These are phyloP conservation scores for Nephrocerus scutellatus DNA, from an alignment of 2,888 invertebrate genomes.

Conservation along the genomic window DNA sequence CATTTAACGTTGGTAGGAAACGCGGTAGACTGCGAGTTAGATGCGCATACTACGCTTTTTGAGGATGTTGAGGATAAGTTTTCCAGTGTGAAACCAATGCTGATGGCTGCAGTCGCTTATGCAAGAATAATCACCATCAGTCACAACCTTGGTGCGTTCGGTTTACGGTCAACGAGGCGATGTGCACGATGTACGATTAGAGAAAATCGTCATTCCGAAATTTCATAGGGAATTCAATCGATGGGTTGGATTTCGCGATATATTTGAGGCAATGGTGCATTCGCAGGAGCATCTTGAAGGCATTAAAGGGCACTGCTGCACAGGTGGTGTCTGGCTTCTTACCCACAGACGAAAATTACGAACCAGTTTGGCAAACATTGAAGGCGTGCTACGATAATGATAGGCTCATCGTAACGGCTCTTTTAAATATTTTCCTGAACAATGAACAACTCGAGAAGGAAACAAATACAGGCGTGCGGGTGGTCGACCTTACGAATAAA, in stretches of 20 bases:
- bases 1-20: conserved; percentile 7
- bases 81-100: conserved; percentile 4
- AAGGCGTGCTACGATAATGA: conserved; percentile 4
- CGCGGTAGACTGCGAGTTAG: conserved; percentile 1
- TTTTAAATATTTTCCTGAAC: conserved; percentile 6
- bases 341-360: conserved; percentile 6
- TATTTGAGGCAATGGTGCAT: no score
- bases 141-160: background rate
- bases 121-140: background rate
- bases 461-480: conserved; percentile 10
- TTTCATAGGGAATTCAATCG: conserved; percentile 6
- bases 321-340: conserved; percentile 11
- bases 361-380: no score
- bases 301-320: no score
- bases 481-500: conserved; percentile 2
- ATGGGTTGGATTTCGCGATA: conserved; percentile 1
- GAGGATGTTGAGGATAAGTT: conserved; percentile 2
- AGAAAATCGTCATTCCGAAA: no score
- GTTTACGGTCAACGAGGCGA: no score
- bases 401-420: conserved; percentile 7
- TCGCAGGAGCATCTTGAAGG: no score
- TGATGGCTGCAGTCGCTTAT: background rate
- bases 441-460: conserved; percentile 10
- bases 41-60: no score
- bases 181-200: no score